Conservation (phyloP, 2,113 vertebrate species). For the Ibidorhyncha struthersii region DNA sequence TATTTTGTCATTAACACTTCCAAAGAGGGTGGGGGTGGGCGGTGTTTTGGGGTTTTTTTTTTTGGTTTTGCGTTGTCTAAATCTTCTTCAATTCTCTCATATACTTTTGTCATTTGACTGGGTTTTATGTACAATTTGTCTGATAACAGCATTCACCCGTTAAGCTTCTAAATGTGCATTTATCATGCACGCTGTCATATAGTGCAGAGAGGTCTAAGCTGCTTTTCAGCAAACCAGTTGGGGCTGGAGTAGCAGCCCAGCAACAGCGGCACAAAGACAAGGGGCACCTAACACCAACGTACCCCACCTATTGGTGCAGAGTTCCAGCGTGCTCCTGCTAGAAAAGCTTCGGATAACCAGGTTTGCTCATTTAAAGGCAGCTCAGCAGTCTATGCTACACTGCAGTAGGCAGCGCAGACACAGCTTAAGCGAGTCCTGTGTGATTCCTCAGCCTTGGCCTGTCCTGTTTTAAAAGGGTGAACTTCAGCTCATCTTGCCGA, state of each 20-base stretch:
- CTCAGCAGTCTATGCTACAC: background rate
- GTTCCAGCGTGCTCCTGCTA: background rate
- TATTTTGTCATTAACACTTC: background rate
- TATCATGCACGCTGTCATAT: background rate
- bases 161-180: background rate
- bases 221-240: background rate
- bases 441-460: background rate
- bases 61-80: background rate
- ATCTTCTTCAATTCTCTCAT: background rate
- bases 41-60: background rate
- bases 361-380: background rate
- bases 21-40: fast-evolving
- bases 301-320: background rate
- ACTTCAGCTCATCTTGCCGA: background rate
- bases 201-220: background rate
- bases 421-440: background rate
- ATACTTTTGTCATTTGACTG: background rate
- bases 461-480: background rate
- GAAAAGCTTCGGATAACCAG: background rate
- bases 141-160: background rate
- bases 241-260: background rate
- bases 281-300: background rate
- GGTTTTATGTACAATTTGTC: background rate
- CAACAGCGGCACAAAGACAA: background rate
- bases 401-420: background rate